These are phyloP conservation scores for Callithrix jacchus DNA, from an alignment of 2,113 vertebrate species.

Conservation along the genomic window DNA sequence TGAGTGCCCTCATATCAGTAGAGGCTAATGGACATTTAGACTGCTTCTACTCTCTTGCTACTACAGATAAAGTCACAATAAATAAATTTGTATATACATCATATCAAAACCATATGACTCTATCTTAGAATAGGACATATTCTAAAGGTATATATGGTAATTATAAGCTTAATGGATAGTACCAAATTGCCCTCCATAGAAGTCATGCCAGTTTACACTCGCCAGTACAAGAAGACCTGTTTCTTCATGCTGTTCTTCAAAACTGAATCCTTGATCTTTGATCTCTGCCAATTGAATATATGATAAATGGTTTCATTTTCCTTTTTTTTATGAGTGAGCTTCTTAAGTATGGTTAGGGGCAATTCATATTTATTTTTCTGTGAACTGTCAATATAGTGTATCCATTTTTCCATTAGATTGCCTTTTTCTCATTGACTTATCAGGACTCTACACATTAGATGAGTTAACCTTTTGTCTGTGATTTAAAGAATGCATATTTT, in stretches of 20 bases:
- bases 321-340: neutral
- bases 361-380: neutral
- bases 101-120: neutral
- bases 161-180: neutral
- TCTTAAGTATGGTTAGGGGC: neutral
- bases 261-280: neutral
- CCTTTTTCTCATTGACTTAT: constrained; percentile 24
- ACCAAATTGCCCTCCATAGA: neutral
- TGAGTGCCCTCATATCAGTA: neutral
- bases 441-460: neutral
- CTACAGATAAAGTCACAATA: neutral
- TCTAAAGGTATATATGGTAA: neutral
- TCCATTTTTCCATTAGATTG: neutral
- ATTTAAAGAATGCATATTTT: neutral
- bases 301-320: constrained; percentile 1
- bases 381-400: neutral
- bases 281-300: neutral
- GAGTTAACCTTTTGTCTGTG: neutral
- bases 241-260: neutral
- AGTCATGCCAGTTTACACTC: neutral
- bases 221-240: neutral
- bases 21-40: neutral
- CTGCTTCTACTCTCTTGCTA: neutral
- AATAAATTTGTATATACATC: neutral
- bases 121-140: constrained; percentile 6